phyloP scores from a whole-genome alignment of 1,140 invertebrate genomes.

The Brachionus asplanchnoidis region DNA sequence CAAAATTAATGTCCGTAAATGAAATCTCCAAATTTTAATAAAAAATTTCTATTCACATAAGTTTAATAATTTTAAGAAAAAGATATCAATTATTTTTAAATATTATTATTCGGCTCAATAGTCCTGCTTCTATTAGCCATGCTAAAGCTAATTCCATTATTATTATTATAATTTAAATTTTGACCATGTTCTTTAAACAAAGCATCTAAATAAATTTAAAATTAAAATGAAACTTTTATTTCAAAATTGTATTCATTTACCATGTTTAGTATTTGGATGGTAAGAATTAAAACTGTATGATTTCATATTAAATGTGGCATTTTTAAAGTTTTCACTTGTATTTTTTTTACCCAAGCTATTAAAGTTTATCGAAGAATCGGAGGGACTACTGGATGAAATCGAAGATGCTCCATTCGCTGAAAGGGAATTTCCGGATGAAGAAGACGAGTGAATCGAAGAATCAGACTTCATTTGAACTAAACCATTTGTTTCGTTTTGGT shows the following conservation, averaged over 20 bases:
- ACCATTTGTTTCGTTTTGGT: not conserved
- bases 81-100: not conserved
- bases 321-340: not conserved
- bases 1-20: no score
- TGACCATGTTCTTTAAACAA: not conserved
- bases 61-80: no score
- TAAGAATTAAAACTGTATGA: conserved; percentile 1
- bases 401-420: not conserved
- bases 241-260: not conserved
- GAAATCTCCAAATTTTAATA: not conserved
- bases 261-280: not conserved
- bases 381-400: not conserved
- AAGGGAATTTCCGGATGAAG: not conserved
- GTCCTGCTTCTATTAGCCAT: not conserved
- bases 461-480: not conserved
- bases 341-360: not conserved
- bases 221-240: not conserved
- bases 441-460: not conserved
- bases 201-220: not conserved
- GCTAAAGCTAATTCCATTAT: not conserved
- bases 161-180: not conserved
- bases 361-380: not conserved
- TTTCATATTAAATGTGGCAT: not conserved
- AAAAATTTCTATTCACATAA: not conserved
- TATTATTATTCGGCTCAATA: not conserved